Percentiles rank a stretch among this genome's conserved stretches.
Conservation (phyloP, 2,888 invertebrate species). For the Nymphalis c-album region DNA sequence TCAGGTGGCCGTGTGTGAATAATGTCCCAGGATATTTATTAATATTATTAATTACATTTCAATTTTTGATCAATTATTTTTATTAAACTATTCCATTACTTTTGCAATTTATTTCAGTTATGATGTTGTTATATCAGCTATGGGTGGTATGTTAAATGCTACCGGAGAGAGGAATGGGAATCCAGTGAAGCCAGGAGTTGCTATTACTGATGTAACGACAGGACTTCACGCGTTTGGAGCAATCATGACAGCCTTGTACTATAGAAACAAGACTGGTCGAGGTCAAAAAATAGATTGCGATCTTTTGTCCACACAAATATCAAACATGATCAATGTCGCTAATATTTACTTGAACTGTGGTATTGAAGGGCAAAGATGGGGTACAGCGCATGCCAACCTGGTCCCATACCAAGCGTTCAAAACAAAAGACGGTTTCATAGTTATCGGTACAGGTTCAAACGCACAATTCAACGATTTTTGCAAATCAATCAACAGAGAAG, state of each 20-base stretch:
- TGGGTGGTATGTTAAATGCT: slow-evolving; percentile 93
- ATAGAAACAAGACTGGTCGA: slow-evolving; percentile 86
- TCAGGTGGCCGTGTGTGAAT: too few relatives aligned
- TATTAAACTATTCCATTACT: neutral
- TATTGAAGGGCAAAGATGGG: slow-evolving; percentile 89
- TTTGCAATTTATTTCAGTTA: slow-evolving; percentile 76
- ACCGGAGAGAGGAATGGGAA: slow-evolving; percentile 92
- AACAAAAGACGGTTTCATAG: slow-evolving; percentile 90
- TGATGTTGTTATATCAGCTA: slow-evolving; percentile 96
- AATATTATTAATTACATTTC: too few relatives aligned
- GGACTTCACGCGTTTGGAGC: slow-evolving; percentile 97
- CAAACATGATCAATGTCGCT: slow-evolving; percentile 93
- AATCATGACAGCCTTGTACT: slow-evolving; percentile 93
- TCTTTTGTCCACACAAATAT: slow-evolving; percentile 95
- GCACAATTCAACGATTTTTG: slow-evolving; percentile 89
- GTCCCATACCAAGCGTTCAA: slow-evolving; percentile 96
- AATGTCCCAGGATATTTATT: too few relatives aligned
- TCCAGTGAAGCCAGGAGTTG: slow-evolving; percentile 95
- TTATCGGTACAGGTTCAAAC: slow-evolving; percentile 94
- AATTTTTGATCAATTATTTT: neutral
- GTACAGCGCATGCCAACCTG: slow-evolving; percentile 96
- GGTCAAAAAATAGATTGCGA: slow-evolving; percentile 98
- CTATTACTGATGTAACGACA: slow-evolving; percentile 95
- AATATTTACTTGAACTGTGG: slow-evolving; percentile 94
- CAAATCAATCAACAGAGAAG: slow-evolving; percentile 79